Percentiles rank a stretch among this genome's conserved stretches.
phyloP scores from a whole-genome alignment of 2,888 invertebrate genomes.

The Cenopis cana region DNA sequence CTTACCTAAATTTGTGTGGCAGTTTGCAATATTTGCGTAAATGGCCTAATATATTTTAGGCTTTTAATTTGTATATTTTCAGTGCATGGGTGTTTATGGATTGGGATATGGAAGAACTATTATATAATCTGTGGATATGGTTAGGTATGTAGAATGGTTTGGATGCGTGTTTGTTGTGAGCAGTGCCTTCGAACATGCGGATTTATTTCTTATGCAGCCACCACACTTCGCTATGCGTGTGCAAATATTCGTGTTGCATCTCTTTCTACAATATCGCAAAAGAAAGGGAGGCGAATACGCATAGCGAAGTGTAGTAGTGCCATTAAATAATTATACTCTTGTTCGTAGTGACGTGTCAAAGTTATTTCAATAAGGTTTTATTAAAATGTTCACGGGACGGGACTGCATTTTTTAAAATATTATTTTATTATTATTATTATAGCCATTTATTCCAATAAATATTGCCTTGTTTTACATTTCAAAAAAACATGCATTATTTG shows the following conservation, averaged over 20 bases:
- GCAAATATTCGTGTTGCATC: too few relatives aligned
- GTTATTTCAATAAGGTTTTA: conserved; percentile 15
- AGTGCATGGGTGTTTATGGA: conserved; percentile 2
- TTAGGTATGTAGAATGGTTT: conserved; percentile 1
- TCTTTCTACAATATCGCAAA: too few relatives aligned
- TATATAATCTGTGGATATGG: too few relatives aligned
- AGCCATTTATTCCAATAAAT: too few relatives aligned
- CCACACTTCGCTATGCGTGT: too few relatives aligned
- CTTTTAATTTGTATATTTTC: conserved; percentile 2
- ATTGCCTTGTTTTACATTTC: too few relatives aligned
- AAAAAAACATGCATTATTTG: too few relatives aligned
- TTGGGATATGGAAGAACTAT: too few relatives aligned
- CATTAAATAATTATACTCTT: conserved; percentile 16
- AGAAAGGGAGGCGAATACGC: too few relatives aligned
- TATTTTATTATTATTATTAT: too few relatives aligned
- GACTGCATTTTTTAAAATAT: conserved; percentile 14
- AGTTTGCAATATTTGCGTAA: not conserved
- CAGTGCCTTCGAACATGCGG: conserved; percentile 42
- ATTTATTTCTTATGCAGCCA: conserved; percentile 28
- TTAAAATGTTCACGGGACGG: conserved; percentile 8
- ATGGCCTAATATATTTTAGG: not conserved
- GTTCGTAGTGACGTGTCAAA: conserved; percentile 24
- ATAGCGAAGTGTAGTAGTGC: too few relatives aligned
- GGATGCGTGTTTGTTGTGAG: conserved; percentile 34
- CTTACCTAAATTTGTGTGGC: not conserved